These are phyloP conservation scores for Lithophane leautieri DNA, from an alignment of 2,888 invertebrate genomes.

Conservation along the genomic window DNA sequence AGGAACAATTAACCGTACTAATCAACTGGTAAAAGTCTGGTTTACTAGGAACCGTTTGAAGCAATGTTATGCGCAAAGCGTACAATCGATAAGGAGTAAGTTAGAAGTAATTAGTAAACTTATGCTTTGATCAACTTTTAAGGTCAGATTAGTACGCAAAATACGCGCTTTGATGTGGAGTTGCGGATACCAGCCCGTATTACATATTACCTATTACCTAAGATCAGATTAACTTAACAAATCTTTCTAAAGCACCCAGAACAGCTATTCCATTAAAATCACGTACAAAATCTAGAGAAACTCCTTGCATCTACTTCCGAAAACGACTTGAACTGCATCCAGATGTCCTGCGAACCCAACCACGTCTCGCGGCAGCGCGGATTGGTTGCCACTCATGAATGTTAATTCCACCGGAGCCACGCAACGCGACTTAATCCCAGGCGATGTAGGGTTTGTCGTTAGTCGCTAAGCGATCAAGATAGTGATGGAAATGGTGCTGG, in stretches of 20 bases:
- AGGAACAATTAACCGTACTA: not conserved
- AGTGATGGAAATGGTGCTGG: conserved; percentile 49
- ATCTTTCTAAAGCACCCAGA: not conserved
- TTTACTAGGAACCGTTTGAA: not conserved
- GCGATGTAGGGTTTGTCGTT: conserved; percentile 55
- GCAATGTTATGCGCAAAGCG: not conserved
- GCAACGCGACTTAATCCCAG: conserved; percentile 69
- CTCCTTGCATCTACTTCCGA: conserved; percentile 31
- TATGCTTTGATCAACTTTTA: not conserved
- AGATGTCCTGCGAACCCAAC: conserved; percentile 35
- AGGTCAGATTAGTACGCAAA: no score
- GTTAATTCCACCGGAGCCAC: conserved; percentile 71
- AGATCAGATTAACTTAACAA: not conserved
- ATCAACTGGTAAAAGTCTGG: not conserved
- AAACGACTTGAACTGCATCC: conserved; percentile 40
- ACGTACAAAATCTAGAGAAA: conserved; percentile 38
- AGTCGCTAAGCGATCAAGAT: conserved; percentile 58
- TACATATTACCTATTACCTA: no score
- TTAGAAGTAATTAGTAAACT: not conserved
- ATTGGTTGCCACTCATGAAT: conserved; percentile 75
- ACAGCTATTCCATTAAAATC: conserved; percentile 20
- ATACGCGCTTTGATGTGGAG: no score
- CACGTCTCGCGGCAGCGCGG: conserved; percentile 40
- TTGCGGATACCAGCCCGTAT: no score
- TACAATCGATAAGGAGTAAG: not conserved